Conservation (phyloP, 2,113 vertebrate genomes). For the Pycnonotus jocosus region DNA sequence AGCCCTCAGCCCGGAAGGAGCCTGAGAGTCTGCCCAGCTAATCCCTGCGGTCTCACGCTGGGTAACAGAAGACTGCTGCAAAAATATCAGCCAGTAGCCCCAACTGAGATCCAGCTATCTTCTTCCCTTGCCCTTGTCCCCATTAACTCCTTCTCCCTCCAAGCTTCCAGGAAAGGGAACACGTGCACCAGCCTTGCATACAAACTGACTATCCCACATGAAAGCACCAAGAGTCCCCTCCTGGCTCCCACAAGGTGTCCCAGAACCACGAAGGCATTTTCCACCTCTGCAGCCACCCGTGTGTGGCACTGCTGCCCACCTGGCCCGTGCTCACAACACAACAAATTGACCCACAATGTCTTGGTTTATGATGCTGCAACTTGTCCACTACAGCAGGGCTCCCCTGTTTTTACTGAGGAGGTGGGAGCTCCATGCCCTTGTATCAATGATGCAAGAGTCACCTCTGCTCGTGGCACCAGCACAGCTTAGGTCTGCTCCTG, state of each 20-base stretch:
- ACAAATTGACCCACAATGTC: not conserved
- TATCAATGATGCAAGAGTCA: fast-evolving
- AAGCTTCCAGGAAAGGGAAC: not conserved
- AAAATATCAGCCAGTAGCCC: conserved; percentile 38
- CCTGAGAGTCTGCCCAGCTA: conserved; percentile 34
- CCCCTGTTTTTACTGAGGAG: not conserved
- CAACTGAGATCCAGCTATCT: not conserved
- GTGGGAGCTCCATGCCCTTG: not conserved
- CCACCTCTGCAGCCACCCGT: not conserved
- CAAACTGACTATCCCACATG: not conserved
- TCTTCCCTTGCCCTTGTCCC: not conserved
- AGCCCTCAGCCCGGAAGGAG: not conserved
- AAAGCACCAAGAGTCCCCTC: not conserved
- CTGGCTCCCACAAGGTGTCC: not conserved
- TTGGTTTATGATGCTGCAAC: not conserved
- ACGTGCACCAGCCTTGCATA: not conserved
- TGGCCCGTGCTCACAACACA: not conserved
- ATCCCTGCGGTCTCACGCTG: not conserved
- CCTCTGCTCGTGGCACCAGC: fast-evolving
- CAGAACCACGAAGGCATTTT: not conserved
- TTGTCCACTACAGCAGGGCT: not conserved
- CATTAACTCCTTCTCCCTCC: not conserved
- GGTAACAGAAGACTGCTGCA: conserved; percentile 36
- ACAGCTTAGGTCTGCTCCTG: not conserved
- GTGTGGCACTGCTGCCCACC: fast-evolving